These are phyloP conservation scores for Plagodis dolabraria DNA, from an alignment of 2,888 invertebrate species.

Conservation along the genomic window DNA sequence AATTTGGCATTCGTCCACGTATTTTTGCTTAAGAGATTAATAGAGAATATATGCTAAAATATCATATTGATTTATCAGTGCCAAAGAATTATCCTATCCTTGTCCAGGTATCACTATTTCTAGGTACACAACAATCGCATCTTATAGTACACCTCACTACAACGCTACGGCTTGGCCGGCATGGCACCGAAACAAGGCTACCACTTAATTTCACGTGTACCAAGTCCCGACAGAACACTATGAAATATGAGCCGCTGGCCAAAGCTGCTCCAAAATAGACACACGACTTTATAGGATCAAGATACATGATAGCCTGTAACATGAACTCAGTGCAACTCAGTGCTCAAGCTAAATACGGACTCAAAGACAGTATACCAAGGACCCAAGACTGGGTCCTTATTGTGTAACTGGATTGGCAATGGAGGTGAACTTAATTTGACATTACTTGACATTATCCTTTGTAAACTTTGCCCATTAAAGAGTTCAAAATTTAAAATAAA, in stretches of 20 bases:
- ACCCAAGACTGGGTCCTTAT: too few species aligned
- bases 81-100: too few species aligned
- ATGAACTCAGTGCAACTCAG: conserved; percentile 1
- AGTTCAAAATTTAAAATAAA: too few species aligned
- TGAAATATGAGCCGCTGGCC: conserved; percentile 29
- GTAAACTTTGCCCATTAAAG: too few species aligned
- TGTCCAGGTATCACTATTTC: background rate
- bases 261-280: conserved; percentile 26
- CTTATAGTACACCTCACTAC: background rate
- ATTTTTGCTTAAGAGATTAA: too few species aligned
- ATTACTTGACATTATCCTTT: too few species aligned
- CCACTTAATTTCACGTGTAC: conserved; percentile 31
- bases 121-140: background rate
- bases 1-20: too few species aligned
- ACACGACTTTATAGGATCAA: conserved; percentile 27
- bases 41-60: too few species aligned
- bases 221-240: conserved; percentile 17
- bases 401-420: too few species aligned
- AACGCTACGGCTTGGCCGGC: conserved; percentile 12
- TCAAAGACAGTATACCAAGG: too few species aligned
- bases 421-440: too few species aligned
- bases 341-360: background rate
- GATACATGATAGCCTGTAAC: conserved; percentile 21
- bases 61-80: too few species aligned
- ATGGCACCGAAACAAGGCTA: conserved; percentile 25